phyloP scores from a whole-genome alignment of 2,888 invertebrate genomes.

The Scaptomyza parva region DNA sequence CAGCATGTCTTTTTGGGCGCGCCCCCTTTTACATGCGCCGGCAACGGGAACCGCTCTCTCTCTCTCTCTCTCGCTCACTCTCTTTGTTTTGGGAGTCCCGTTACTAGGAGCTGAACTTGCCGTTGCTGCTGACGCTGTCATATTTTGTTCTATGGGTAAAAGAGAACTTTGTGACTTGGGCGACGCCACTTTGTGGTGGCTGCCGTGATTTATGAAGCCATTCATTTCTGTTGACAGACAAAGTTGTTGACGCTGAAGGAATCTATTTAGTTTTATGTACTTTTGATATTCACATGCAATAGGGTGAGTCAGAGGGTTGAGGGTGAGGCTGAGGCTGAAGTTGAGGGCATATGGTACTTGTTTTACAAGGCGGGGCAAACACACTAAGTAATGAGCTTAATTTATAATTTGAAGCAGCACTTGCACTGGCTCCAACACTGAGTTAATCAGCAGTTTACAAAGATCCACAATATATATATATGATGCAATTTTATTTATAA shows the following conservation, averaged over 20 bases:
- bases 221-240: conserved; percentile 84
- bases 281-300: conserved; percentile 57
- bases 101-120: conserved; percentile 12
- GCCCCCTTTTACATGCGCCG: conserved; percentile 66
- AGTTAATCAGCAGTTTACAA: conserved; percentile 21
- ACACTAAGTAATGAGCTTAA: conserved; percentile 65
- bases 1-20: conserved; percentile 65
- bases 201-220: conserved; percentile 83
- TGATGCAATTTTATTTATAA: conserved; percentile 63
- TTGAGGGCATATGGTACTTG: conserved; percentile 5
- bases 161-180: conserved; percentile 16
- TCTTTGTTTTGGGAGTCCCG: conserved; percentile 7
- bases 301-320: conserved; percentile 7
- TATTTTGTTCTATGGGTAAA: conserved; percentile 55
- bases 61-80: conserved; percentile 6
- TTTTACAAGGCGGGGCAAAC: conserved; percentile 19
- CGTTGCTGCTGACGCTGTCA: conserved; percentile 58
- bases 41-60: conserved; percentile 42
- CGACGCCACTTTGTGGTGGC: conserved; percentile 59
- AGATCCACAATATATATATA: conserved; percentile 13
- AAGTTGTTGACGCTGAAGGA: conserved; percentile 81
- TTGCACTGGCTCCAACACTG: conserved; percentile 21
- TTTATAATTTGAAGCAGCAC: conserved; percentile 59
- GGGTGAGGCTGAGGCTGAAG: conserved; percentile 11
- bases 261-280: conserved; percentile 78